These are phyloP conservation scores for Sturnira hondurensis DNA, from an alignment of 2,113 vertebrate genomes.

Conservation along the genomic window DNA sequence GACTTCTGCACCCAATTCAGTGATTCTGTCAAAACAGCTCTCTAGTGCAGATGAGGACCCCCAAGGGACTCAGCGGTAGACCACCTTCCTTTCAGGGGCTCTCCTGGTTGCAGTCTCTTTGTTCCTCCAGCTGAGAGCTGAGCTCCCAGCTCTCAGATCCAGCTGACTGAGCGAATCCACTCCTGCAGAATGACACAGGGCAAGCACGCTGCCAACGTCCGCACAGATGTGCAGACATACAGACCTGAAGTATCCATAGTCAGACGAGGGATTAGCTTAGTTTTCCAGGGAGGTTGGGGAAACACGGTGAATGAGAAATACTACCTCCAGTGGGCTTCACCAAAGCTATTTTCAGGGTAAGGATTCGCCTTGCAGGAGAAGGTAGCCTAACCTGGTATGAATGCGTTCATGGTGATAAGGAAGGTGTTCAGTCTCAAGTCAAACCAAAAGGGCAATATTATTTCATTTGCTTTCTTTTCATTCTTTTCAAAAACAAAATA, in stretches of 20 bases:
- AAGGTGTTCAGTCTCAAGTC: background rate
- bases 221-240: background rate
- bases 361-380: background rate
- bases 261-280: background rate
- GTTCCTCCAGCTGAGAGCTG: conserved; percentile 63
- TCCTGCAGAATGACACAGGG: conserved; percentile 40
- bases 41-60: conserved; percentile 50
- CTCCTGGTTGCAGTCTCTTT: conserved; percentile 54
- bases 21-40: conserved; percentile 70
- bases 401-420: background rate
- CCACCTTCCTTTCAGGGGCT: conserved; percentile 42
- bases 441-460: background rate
- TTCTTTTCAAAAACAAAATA: conserved; percentile 16
- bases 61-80: conserved; percentile 29
- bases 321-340: background rate
- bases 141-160: conserved; percentile 20
- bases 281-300: background rate
- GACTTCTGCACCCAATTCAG: conserved; percentile 66
- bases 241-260: background rate
- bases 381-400: background rate
- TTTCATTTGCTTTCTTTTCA: background rate
- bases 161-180: conserved; percentile 58
- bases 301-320: background rate
- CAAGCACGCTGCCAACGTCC: conserved; percentile 21
- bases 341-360: background rate